Percentiles rank a stretch among this genome's conserved stretches.
phyloP scores from a whole-genome alignment of 92 coral and sea anemone genomes.

The Palythoa grandis region DNA sequence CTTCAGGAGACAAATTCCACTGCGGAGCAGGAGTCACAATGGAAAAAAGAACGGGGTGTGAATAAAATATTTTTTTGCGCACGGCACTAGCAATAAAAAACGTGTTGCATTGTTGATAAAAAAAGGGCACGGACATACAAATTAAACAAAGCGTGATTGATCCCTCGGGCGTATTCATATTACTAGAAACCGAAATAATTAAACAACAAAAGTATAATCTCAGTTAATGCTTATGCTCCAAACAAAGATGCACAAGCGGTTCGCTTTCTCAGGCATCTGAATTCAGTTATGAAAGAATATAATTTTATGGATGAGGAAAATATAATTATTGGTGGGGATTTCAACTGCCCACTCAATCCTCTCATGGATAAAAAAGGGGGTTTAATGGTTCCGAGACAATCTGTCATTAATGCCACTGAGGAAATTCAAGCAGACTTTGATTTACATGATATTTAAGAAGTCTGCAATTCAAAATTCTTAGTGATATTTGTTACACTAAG shows the following conservation, averaged over 20 bases:
- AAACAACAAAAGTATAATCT: neutral
- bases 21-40: neutral
- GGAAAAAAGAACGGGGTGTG: constrained; percentile 6
- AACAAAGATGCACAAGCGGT: neutral
- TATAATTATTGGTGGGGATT: constrained; percentile 2
- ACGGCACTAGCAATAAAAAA: neutral
- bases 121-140: neutral
- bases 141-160: neutral
- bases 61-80: neutral
- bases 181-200: constrained; percentile 5
- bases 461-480: no score
- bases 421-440: no score
- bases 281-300: neutral
- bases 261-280: neutral
- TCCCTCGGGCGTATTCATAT: neutral
- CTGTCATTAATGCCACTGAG: no score
- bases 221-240: neutral
- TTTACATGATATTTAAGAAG: no score
- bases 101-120: neutral
- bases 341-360: neutral
- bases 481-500: no score
- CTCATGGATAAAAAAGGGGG: no score
- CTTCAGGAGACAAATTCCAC: constrained; percentile 20
- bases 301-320: neutral
- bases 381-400: no score